Base-by-base conservation (phyloP, 1,140 invertebrate species). In the Drosophila arawakana region DNA sequence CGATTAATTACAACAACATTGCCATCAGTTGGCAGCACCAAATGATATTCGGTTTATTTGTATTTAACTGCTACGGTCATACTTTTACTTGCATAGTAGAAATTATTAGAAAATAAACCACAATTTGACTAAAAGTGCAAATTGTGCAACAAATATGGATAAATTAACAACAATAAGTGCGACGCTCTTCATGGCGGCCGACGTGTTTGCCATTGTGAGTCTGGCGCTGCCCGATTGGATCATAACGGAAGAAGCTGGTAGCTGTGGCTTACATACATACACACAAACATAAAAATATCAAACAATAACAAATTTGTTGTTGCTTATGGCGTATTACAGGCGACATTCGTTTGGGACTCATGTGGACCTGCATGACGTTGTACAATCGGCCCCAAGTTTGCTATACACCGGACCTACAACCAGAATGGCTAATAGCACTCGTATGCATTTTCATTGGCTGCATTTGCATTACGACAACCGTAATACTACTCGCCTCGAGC, bases 161-260 rank as follows among this genome's bases (percentile, higher is more conserved):
- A 98, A 97, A 93, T 93, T 98, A 80, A 98, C 97, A 9, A 93
- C 98, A 72, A 98, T 98, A 81, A 98, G 98, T 10, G 97, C 97
- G 3, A 97, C 97, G 15, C 93, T 99, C 44, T 99, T 99, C 92
- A 94, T 98, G 91, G 95, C 97, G 35, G 98, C 98, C 41, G 97
- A 98, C 94, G 94, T 98, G 46, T 98, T 98, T 94, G 98, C 98
- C 21, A 97, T 98, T 71, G 95, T 98, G 0, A 98, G 97, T 93
- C 94, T 99, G 74, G 96, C 97, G 6, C 96, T 98, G 95, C 97
- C 98, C 43, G 97, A 98, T 93, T 99, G 98, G 98, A 98, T 99
- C 84, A 97, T 98, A 39, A 98, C 97, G 5, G 97, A 98, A 93
- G 96, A 98, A 80, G 97, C 97, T 93, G 90, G 90, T 91, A 70